Base-by-base conservation (phyloP, 2,797 vertebrate genomes). In the Dromococcyx pavoninus region DNA sequence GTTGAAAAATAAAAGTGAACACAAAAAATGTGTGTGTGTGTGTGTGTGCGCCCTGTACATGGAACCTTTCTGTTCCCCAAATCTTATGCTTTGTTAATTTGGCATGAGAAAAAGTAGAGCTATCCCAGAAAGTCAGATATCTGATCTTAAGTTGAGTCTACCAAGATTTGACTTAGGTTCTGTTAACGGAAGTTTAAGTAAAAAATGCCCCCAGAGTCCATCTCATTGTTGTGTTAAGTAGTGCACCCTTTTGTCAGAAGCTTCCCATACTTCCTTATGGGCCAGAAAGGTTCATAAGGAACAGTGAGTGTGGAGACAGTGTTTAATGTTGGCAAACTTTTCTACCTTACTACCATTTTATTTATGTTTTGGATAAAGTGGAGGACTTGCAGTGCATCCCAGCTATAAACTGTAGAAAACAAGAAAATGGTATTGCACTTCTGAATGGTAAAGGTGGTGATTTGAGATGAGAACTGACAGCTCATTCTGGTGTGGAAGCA, bases 121-220 rank as follows among this genome's bases (percentile, higher is more conserved):
- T 57, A 4, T 2, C 7, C 3, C 39, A 0, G 3, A 10, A 86
- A 51, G 11, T 44, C 37, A 13, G 25, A 6, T 33, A 0, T 3
- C n/a, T n/a, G n/a, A n/a, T n/a, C n/a, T n/a, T n/a, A n/a, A n/a
- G n/a, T n/a, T n/a, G n/a, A 37, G 23, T 57, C 17, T 33, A 0
- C 5, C 37, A 4, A 44, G 44, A 19, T 51, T 13, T 5, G 7
- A 3, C 3, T 37, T 16, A 3, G 0, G 11, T 76, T 80, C 25
- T 62, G 3, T 8, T 32, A 9, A 4, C 15, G 37, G 15, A 8
- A 41, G 17, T 25, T 16, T 6, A 14, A 21, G 37, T 5, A 19
- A 17, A 58, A 44, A 11, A 11, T 7, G 4, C 5, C 3, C 3
- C 10, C 10, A n/a, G 13, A 13, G 24, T 75, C 30, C 33, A 32